Evolutionary conservation across 2,888 invertebrate species (phyloP).

Genomic region (Trisateles emortualis): DNA sequence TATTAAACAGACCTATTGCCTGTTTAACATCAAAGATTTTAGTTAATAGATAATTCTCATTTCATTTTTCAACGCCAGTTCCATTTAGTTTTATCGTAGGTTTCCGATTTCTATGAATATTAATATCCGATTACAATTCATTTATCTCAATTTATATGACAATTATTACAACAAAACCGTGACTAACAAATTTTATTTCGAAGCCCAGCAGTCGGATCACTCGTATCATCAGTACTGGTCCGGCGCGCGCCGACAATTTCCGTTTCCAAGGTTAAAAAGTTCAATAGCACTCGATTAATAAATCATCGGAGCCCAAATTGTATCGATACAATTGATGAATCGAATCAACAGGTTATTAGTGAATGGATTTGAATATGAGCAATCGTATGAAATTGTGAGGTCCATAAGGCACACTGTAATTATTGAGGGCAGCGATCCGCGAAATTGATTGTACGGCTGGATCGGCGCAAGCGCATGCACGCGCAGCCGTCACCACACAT

Average conservation of each 20-base stretch:
- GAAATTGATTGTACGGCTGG: slow-evolving; percentile 67
- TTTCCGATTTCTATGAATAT: slow-evolving; percentile 36
- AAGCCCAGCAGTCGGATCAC: slow-evolving; percentile 34
- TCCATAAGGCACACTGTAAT: slow-evolving; percentile 63
- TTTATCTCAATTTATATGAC: slow-evolving; percentile 19
- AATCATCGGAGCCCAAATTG: slow-evolving; percentile 61
- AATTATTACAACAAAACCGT: slow-evolving; percentile 26
- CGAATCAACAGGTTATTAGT: slow-evolving; percentile 67
- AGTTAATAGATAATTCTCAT: slow-evolving; percentile 54
- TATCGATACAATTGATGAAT: slow-evolving; percentile 56
- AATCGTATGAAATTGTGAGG: slow-evolving; percentile 59
- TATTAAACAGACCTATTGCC: slow-evolving; percentile 50
- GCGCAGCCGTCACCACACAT: slow-evolving; percentile 42
- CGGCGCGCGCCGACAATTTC: slow-evolving; percentile 39
- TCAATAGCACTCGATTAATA: slow-evolving; percentile 54
- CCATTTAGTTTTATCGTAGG: slow-evolving; percentile 17
- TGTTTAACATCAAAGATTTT: slow-evolving; percentile 41
- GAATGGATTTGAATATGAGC: slow-evolving; percentile 40
- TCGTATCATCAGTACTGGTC: slow-evolving; percentile 34
- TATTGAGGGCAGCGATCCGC: slow-evolving; percentile 72
- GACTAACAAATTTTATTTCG: slow-evolving; percentile 12
- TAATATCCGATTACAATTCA: slow-evolving; percentile 21
- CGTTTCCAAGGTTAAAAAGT: slow-evolving; percentile 48
- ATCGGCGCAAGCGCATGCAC: slow-evolving; percentile 40
- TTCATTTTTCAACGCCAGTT: slow-evolving; percentile 43